A percentile compares a stretch with the other conserved stretches of the same genome.
phyloP scores from a whole-genome alignment of 1,140 invertebrate genomes.

The Helicoverpa zea region DNA sequence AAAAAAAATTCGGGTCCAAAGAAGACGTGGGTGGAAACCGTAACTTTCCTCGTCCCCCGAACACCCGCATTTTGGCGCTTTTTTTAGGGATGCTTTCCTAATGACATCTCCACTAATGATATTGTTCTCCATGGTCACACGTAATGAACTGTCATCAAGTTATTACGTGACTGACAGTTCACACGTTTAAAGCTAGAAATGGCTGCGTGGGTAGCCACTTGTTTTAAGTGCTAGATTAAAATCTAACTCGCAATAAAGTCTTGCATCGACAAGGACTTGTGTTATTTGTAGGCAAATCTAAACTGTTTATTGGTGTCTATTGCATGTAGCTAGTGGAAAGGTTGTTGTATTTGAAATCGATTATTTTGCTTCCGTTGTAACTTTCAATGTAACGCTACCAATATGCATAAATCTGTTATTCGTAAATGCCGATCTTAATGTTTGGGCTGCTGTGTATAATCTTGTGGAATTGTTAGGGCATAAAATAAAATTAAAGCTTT shows the following conservation, averaged over 20 bases:
- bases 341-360: conserved; percentile 1
- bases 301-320: conserved; percentile 5
- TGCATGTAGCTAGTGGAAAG: background rate
- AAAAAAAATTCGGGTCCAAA: no score
- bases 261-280: background rate
- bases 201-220: conserved; percentile 35
- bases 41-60: no score
- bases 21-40: no score
- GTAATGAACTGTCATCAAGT: conserved; percentile 38
- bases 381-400: background rate
- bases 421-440: no score
- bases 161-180: conserved; percentile 38
- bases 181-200: conserved; percentile 35
- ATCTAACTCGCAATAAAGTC: conserved; percentile 36
- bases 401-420: background rate
- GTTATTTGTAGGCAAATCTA: conserved; percentile 23
- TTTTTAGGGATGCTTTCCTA: no score
- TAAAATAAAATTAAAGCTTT: no score
- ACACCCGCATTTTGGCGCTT: no score
- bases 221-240: conserved; percentile 37
- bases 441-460: no score
- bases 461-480: no score
- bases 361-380: background rate
- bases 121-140: background rate
- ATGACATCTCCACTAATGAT: no score